These are phyloP conservation scores for Falco naumanni DNA, from an alignment of 2,797 vertebrate genomes.

Conservation along the genomic window DNA sequence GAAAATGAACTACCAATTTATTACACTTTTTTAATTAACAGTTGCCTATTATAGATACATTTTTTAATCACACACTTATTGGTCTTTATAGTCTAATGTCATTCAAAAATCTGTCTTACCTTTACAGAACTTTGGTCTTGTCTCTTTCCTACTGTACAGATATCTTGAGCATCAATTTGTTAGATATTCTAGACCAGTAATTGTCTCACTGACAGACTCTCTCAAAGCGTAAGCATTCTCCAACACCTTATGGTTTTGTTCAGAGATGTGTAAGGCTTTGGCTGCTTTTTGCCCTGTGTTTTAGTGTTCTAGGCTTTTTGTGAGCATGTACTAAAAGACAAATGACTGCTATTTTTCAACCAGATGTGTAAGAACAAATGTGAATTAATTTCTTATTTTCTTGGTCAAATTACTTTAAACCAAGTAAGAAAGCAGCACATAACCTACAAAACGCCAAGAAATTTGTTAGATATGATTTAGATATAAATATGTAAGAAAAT, in stretches of 20 bases:
- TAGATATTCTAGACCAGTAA: neutral
- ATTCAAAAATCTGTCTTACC: neutral
- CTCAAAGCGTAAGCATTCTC: neutral
- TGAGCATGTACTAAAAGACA: neutral
- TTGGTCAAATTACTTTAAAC: neutral
- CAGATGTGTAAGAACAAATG: neutral
- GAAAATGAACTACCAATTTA: neutral
- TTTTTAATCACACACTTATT: neutral
- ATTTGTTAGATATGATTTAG: neutral
- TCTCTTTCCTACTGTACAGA: neutral
- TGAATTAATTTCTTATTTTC: neutral
- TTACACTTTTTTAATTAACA: neutral
- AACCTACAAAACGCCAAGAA: neutral
- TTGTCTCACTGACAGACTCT: neutral
- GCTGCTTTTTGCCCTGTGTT: neutral
- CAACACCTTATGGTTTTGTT: neutral
- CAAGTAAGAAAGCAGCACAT: neutral
- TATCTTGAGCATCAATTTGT: neutral
- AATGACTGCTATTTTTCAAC: neutral
- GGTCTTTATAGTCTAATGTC: neutral
- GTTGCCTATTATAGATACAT: neutral
- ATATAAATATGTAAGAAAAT: neutral
- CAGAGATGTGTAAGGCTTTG: neutral
- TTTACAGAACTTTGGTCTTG: neutral
- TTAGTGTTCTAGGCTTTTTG: neutral